These are phyloP conservation scores for Orientallactaga sibirica DNA, from an alignment of 2,797 vertebrate genomes.

Conservation along the genomic window DNA sequence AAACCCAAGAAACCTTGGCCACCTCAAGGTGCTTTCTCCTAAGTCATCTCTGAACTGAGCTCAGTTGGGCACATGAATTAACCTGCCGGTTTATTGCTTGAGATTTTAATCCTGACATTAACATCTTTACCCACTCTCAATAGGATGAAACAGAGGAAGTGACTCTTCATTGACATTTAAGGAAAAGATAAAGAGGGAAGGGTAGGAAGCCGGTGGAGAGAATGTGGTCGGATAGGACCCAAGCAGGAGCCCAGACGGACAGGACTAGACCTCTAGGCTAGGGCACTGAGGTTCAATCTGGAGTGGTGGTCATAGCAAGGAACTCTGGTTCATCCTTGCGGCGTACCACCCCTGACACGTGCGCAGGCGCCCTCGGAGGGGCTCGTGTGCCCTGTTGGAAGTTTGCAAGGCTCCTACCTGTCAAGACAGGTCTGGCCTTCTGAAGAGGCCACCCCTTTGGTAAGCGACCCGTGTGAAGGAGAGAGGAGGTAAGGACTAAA, in stretches of 20 bases:
- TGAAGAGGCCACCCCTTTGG: background rate
- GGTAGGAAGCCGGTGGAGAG: background rate
- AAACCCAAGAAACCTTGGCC: background rate
- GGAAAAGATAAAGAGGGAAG: background rate
- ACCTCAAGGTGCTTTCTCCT: background rate
- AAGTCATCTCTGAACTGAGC: background rate
- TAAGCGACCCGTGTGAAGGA: conserved; percentile 44
- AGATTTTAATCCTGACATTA: conserved; percentile 48
- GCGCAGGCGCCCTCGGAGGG: background rate
- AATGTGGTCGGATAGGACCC: background rate
- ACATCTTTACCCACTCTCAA: background rate
- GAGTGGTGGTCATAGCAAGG: accelerated
- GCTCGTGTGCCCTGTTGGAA: background rate
- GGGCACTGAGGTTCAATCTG: background rate
- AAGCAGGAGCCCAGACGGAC: background rate
- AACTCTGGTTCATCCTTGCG: too few species aligned
- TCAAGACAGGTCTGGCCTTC: background rate
- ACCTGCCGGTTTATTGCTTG: conserved; percentile 1
- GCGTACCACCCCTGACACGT: background rate
- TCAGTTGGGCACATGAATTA: background rate
- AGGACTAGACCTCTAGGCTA: accelerated
- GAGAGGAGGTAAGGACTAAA: background rate
- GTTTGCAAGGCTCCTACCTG: too few species aligned
- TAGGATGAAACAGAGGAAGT: conserved; percentile 29
- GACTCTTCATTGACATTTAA: conserved; percentile 15